These are phyloP conservation scores for Nomada ferruginata DNA, from an alignment of 2,888 invertebrate genomes.

Conservation along the genomic window DNA sequence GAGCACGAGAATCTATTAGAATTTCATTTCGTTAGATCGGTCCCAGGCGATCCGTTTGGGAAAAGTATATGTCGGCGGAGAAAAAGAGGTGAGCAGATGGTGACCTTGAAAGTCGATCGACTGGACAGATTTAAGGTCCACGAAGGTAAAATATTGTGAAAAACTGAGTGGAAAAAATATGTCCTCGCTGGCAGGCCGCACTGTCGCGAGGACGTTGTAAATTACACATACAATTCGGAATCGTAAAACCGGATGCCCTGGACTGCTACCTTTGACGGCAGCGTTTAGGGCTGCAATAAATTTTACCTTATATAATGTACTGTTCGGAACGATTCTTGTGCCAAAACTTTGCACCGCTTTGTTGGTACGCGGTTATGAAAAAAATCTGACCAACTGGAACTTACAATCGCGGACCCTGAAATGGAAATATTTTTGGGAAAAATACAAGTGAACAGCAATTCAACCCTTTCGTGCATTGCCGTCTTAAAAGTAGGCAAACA, in stretches of 20 bases:
- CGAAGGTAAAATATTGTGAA: conserved; percentile 53
- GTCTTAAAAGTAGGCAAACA: not conserved
- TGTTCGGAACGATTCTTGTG: conserved; percentile 24
- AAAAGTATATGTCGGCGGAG: conserved; percentile 32
- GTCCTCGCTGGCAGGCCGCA: conserved; percentile 39
- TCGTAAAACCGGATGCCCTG: conserved; percentile 78
- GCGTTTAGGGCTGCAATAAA: conserved; percentile 66
- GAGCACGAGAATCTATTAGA: conserved; percentile 36
- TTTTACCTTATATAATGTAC: conserved; percentile 54
- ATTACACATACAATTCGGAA: conserved; percentile 76
- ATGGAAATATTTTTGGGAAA: not conserved
- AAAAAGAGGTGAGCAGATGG: not conserved
- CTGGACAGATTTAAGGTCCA: conserved; percentile 31
- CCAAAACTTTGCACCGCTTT: not conserved
- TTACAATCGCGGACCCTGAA: too few relatives aligned
- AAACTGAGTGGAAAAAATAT: conserved; percentile 43
- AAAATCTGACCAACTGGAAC: not conserved
- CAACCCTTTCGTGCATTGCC: not conserved
- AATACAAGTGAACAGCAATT: not conserved
- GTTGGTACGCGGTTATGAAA: not conserved
- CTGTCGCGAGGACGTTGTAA: conserved; percentile 74
- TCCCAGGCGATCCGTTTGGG: conserved; percentile 19
- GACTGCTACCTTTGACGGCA: conserved; percentile 75
- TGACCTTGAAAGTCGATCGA: conserved; percentile 46
- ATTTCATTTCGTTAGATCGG: conserved; percentile 39